phyloP scores from a whole-genome alignment of 2,113 vertebrate species.

The Equus quagga region DNA sequence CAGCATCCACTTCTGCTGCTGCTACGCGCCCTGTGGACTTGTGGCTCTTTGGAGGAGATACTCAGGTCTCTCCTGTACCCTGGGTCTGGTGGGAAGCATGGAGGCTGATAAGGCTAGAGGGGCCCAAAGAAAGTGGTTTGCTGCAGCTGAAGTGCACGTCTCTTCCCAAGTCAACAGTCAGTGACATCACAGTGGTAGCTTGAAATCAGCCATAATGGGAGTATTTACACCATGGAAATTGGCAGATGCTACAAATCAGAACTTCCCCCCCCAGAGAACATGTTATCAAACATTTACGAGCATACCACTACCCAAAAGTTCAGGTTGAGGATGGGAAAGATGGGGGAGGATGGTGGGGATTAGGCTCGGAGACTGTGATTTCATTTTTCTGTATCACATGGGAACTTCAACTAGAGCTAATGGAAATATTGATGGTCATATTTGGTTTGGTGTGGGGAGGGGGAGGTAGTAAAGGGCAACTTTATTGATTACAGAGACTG shows the following conservation, averaged over 20 bases:
- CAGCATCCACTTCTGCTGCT: not conserved
- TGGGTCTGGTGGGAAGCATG: not conserved
- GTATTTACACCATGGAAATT: conserved; percentile 8
- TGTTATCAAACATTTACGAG: not conserved
- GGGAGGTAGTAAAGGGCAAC: not conserved
- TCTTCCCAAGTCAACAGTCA: not conserved
- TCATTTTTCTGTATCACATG: not conserved
- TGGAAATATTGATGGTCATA: not conserved
- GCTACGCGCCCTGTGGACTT: not conserved
- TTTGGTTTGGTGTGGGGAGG: not conserved
- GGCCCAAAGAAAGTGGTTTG: not conserved
- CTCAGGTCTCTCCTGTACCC: not conserved
- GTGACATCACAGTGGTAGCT: not conserved
- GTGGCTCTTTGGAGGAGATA: not conserved
- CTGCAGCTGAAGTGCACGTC: not conserved
- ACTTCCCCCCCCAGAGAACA: not conserved
- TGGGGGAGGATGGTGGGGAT: not conserved
- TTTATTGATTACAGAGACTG: not conserved
- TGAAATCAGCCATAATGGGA: not conserved
- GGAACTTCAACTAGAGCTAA: not conserved
- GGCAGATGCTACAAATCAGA: not conserved
- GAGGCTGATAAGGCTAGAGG: not conserved
- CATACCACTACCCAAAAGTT: not conserved
- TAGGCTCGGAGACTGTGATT: not conserved
- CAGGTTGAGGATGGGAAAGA: not conserved